A percentile compares a stretch with the other conserved stretches of the same genome.
Conservation (phyloP, 2,113 vertebrate species). For the Caracal caracal region DNA sequence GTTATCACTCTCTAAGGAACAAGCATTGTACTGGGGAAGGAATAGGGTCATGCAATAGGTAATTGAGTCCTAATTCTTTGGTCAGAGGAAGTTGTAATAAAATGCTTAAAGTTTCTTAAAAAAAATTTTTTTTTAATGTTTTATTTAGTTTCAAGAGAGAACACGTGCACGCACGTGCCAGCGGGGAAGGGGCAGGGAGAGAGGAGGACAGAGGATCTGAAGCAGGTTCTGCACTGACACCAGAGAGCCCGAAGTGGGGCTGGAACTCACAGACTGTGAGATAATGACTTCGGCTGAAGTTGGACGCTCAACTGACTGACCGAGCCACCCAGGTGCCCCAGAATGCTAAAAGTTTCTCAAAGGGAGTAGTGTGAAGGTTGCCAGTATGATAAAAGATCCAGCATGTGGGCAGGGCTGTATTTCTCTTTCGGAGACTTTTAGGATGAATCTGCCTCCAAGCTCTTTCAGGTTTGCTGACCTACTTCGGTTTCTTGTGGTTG, state of each 20-base stretch:
- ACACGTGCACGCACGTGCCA: too few relatives aligned
- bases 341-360: not conserved
- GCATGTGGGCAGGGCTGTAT: not conserved
- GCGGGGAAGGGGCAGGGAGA: too few relatives aligned
- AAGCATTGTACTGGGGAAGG: not conserved
- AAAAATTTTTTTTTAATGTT: not conserved
- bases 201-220: too few relatives aligned
- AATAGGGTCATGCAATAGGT: not conserved
- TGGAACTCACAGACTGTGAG: too few relatives aligned
- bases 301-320: too few relatives aligned
- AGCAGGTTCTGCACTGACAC: too few relatives aligned
- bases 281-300: too few relatives aligned
- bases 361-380: not conserved
- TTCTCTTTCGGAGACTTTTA: not conserved
- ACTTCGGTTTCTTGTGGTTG: not conserved
- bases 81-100: conserved; percentile 43
- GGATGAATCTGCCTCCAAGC: not conserved
- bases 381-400: not conserved
- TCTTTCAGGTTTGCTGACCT: not conserved
- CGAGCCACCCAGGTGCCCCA: too few relatives aligned
- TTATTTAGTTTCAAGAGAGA: too few relatives aligned
- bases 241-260: too few relatives aligned
- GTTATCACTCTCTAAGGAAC: not conserved
- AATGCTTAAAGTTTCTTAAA: conserved; percentile 19
- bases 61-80: not conserved